Evolutionary conservation across 2,888 invertebrate species (phyloP).

Genomic region (Capitulum mitella): DNA sequence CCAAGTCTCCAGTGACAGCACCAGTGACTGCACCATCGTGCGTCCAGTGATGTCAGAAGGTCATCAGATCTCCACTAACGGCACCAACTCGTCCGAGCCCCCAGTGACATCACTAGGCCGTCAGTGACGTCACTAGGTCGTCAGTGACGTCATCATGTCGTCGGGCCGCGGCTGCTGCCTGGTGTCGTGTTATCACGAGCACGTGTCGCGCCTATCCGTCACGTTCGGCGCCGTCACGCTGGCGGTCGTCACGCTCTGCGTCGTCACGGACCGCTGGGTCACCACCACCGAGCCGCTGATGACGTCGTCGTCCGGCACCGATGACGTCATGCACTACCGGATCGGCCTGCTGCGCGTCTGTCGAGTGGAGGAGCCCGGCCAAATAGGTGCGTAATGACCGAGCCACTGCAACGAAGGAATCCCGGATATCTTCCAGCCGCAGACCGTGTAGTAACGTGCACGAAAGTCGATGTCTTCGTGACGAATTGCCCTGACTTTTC

Average conservation of each 20-base stretch:
- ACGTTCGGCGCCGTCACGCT: neutral
- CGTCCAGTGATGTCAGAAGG: no score
- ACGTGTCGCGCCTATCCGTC: neutral
- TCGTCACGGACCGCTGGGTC: constrained; percentile 3
- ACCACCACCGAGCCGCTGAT: neutral
- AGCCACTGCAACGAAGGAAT: no score
- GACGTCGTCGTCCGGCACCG: neutral
- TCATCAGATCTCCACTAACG: no score
- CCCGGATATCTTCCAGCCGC: no score
- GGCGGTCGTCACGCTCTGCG: constrained; percentile 16
- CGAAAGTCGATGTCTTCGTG: no score
- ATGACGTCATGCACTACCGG: neutral
- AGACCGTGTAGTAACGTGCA: no score
- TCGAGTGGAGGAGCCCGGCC: neutral
- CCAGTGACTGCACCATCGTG: no score
- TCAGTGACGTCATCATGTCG: neutral
- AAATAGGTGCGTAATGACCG: no score
- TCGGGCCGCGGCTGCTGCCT: neutral
- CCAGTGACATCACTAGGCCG: neutral
- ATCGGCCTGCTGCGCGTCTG: neutral
- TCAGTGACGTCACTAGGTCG: neutral
- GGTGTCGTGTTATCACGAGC: constrained; percentile 1
- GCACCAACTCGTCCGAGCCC: no score
- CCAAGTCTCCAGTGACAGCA: no score
- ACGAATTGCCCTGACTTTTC: no score